phyloP scores from a whole-genome alignment of 1,140 invertebrate species.

The Meloidogyne exigua region DNA sequence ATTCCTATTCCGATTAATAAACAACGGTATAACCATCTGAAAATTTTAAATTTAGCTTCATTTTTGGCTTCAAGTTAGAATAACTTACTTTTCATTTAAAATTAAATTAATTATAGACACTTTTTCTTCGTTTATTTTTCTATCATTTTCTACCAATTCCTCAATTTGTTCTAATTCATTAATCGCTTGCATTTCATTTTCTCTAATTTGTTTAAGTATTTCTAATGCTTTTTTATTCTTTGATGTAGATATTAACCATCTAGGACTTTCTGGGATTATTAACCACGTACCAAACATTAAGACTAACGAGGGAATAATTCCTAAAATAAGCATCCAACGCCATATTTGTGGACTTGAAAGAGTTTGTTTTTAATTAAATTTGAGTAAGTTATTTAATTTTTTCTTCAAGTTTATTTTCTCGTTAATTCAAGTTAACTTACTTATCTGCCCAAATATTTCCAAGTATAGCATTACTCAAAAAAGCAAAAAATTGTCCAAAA shows the following conservation, averaged over 20 bases:
- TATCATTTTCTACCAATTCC: conserved; percentile 10
- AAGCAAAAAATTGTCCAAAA: conserved; percentile 13
- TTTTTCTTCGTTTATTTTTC: not conserved
- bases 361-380: not conserved
- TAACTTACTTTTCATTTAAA: conserved; percentile 4
- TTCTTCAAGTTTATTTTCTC: no score
- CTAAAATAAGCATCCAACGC: conserved; percentile 20
- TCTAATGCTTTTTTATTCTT: conserved; percentile 8
- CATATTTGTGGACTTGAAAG: conserved; percentile 10
- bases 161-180: conserved; percentile 14
- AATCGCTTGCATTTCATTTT: conserved; percentile 12
- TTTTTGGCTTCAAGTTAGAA: no score
- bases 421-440: not conserved
- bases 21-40: conserved; percentile 11
- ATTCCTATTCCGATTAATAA: conserved; percentile 10
- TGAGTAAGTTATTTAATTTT: no score
- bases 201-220: conserved; percentile 11
- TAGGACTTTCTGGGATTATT: conserved; percentile 19
- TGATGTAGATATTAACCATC: conserved; percentile 3
- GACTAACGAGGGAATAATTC: conserved; percentile 1
- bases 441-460: conserved; percentile 24
- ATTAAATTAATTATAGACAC: not conserved
- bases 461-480: conserved; percentile 20
- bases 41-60: no score
- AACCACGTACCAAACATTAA: conserved; percentile 13